These are phyloP conservation scores for Gonatopus flavifemur DNA, from an alignment of 1,140 invertebrate genomes.

Conservation along the genomic window DNA sequence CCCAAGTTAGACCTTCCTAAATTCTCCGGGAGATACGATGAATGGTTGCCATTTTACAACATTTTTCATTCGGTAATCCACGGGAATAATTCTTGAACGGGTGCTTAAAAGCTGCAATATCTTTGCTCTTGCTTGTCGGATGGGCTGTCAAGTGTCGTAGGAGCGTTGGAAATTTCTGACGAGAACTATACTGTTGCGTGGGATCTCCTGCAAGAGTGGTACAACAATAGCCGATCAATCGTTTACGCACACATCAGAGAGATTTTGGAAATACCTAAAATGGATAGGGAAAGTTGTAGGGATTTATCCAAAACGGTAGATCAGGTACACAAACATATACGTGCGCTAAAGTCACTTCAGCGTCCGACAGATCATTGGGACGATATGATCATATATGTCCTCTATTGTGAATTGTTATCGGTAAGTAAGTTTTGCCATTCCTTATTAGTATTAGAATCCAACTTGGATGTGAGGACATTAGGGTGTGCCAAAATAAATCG, in stretches of 20 bases:
- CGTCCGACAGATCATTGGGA: background rate
- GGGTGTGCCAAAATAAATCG: no score
- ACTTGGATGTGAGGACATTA: no score
- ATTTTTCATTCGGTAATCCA: background rate
- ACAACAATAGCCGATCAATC: background rate
- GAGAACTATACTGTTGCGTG: background rate
- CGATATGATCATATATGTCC: background rate
- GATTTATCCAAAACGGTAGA: background rate
- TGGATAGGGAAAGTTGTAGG: background rate
- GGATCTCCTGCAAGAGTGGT: background rate
- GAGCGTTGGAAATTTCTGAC: background rate
- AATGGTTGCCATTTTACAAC: background rate
- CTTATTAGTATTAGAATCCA: no score
- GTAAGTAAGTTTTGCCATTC: no score
- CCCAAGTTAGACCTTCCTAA: background rate
- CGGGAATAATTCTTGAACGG: background rate
- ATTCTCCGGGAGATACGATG: slow-evolving; percentile 1
- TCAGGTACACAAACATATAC: background rate
- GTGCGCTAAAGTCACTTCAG: background rate
- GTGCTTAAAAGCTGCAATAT: background rate
- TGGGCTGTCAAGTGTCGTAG: background rate
- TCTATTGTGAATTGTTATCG: no score
- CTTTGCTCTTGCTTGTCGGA: background rate
- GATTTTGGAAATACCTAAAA: background rate
- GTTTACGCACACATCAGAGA: background rate